A percentile compares a stretch with the other conserved stretches of the same genome.
Evolutionary conservation across 92 coral and sea anemone species (phyloP).

Genomic region (Bergia puertoricense): DNA sequence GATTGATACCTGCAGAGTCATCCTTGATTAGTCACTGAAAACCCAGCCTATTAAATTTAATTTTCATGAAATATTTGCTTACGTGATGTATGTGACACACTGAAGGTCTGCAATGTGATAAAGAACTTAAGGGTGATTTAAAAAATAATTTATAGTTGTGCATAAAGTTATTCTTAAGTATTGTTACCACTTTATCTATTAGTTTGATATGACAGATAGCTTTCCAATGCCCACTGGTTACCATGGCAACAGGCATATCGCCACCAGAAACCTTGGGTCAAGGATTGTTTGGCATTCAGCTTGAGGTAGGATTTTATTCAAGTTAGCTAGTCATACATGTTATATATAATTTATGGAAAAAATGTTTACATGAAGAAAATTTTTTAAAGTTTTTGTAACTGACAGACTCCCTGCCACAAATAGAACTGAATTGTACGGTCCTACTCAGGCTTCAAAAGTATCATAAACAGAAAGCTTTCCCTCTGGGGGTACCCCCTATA

Average conservation of each 20-base stretch:
- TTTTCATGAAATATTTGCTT: no score
- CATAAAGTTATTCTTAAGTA: not conserved
- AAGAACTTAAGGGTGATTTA: no score
- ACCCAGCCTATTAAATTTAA: not conserved
- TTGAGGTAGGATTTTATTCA: slow-evolving; percentile 57
- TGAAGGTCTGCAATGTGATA: no score
- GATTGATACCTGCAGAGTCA: no score
- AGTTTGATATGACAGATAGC: not conserved
- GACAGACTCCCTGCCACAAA: no score
- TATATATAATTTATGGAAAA: not conserved
- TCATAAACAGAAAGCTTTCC: no score
- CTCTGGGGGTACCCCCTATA: no score
- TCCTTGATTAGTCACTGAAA: not conserved
- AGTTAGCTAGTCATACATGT: not conserved
- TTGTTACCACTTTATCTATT: not conserved
- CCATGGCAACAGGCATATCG: slow-evolving; percentile 52
- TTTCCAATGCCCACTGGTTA: slow-evolving; percentile 43
- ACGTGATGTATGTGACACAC: no score
- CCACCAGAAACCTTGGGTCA: slow-evolving; percentile 81
- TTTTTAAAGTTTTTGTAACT: no score
- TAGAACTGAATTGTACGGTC: no score
- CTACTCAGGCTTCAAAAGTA: no score
- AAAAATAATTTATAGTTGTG: not conserved
- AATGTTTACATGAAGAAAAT: no score
- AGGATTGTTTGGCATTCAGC: slow-evolving; percentile 84